Base-by-base conservation (phyloP, 2,113 vertebrate genomes). In the Nerophis ophidion region DNA sequence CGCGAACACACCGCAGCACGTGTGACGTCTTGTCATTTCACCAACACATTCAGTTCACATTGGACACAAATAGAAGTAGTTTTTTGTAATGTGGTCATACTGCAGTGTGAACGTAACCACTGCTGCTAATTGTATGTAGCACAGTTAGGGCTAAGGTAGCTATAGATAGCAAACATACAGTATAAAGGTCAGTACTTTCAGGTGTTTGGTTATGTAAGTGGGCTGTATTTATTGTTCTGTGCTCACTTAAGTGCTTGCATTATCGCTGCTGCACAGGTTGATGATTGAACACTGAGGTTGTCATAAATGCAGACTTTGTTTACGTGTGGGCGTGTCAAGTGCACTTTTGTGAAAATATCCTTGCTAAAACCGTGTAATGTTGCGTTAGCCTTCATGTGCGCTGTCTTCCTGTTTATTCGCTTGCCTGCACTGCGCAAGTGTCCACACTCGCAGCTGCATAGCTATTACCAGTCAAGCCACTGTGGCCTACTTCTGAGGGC, bases 401-500 rank as follows among this genome's bases (percentile, higher is more conserved):
- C 70, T 63, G 44, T 49, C 34, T 35, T 63, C 48, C 36, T 9
- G 16, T 60, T 34, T 47, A 15, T 57, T 38, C 16, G 51, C 48
- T 35, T 48, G 9, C 33, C 34, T 48, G 38, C 5, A 40, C 33
- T 33, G 9, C 26, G 45, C n/a, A 49, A 35, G 44, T 44, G 36
- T 55, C 50, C 45, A 44, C 36, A 57, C 81, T 78, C 61, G 72
- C 81, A 86, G 81, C 84, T 84, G 84, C 77, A 77, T 70, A 57
- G 71, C 81, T 77, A 71, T 81, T 79, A 82, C 85, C 86, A 87
- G 86, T 82, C 19, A 44, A 80, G 79, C 79, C 82, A 71, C 84
- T 82, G 84, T 87, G 86, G 74, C 84, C 86, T 87, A 85, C 74
- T 84, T 87, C 74, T 73, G 70, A 77, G 61, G 8, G 26, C 40